These are phyloP conservation scores for Oryzias curvinotus DNA, from an alignment of 2,113 vertebrate genomes.

Conservation along the genomic window DNA sequence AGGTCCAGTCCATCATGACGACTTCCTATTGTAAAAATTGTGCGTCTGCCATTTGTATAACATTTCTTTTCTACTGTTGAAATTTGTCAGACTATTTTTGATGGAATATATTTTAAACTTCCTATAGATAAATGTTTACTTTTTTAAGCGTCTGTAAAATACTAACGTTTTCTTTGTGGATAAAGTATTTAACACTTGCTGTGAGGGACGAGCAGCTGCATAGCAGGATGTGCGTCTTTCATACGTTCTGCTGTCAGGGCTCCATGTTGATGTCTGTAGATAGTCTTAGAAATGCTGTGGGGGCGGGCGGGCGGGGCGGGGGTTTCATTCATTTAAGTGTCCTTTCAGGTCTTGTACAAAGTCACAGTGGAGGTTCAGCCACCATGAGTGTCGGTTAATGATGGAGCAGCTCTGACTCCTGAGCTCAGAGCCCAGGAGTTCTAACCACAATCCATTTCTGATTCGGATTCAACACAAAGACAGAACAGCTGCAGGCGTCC, in stretches of 20 bases:
- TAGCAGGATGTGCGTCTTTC: conserved; percentile 54
- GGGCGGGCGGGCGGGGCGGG: conserved; percentile 56
- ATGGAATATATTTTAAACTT: conserved; percentile 86
- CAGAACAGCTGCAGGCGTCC: too few relatives aligned
- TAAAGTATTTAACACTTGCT: conserved; percentile 59
- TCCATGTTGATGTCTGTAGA: conserved; percentile 74
- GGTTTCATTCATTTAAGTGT: conserved; percentile 79
- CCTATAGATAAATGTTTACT: conserved; percentile 82
- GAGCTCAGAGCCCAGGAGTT: too few relatives aligned
- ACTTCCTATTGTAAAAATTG: conserved; percentile 61
- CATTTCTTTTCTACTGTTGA: conserved; percentile 81
- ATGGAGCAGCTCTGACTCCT: too few relatives aligned
- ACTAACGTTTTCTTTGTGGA: conserved; percentile 73
- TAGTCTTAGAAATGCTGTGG: conserved; percentile 65
- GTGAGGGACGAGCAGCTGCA: conserved; percentile 40
- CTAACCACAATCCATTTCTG: too few relatives aligned
- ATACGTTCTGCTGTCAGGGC: conserved; percentile 49
- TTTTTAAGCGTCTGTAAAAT: conserved; percentile 84
- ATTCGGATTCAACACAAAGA: too few relatives aligned
- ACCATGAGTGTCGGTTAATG: conserved; percentile 19
- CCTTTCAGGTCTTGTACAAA: conserved; percentile 76
- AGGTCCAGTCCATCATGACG: conserved; percentile 25
- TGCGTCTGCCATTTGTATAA: conserved; percentile 72
- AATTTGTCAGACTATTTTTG: conserved; percentile 84
- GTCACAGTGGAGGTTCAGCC: conserved; percentile 60